These are phyloP conservation scores for Solenodon paradoxus DNA, from an alignment of 2,113 vertebrate species.

Conservation along the genomic window DNA sequence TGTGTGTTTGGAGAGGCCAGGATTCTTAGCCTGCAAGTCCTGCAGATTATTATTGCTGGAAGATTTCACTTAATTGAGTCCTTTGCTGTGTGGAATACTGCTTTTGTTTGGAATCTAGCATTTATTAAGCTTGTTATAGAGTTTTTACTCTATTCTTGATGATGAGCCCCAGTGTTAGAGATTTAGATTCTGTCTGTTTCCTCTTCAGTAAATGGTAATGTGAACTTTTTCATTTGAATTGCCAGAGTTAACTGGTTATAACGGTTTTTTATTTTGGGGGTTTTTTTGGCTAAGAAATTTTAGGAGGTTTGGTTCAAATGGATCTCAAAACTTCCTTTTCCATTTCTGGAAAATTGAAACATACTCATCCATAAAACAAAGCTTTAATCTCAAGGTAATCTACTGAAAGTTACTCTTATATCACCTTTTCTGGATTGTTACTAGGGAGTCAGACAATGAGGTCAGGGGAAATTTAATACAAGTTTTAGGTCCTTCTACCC, in stretches of 20 bases:
- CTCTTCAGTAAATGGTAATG: neutral
- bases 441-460: neutral
- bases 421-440: conserved; percentile 29
- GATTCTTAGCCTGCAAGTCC: neutral
- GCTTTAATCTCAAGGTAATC: conserved; percentile 20
- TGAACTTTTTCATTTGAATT: neutral
- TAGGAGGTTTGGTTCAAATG: neutral
- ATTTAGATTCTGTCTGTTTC: neutral
- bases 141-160: neutral
- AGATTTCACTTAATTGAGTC: neutral
- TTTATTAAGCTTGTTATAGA: neutral
- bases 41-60: neutral
- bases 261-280: too few species aligned
- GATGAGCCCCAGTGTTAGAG: neutral
- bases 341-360: conserved; percentile 35
- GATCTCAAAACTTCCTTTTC: neutral
- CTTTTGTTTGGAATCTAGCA: neutral
- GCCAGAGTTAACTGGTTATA: neutral
- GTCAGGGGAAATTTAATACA: conserved; percentile 3
- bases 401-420: neutral
- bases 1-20: neutral
- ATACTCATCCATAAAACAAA: conserved; percentile 10
- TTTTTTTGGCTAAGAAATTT: neutral
- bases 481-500: neutral
- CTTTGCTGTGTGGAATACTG: neutral